Base-by-base conservation (phyloP, 2,888 invertebrate genomes). In the Tenthredo notha region DNA sequence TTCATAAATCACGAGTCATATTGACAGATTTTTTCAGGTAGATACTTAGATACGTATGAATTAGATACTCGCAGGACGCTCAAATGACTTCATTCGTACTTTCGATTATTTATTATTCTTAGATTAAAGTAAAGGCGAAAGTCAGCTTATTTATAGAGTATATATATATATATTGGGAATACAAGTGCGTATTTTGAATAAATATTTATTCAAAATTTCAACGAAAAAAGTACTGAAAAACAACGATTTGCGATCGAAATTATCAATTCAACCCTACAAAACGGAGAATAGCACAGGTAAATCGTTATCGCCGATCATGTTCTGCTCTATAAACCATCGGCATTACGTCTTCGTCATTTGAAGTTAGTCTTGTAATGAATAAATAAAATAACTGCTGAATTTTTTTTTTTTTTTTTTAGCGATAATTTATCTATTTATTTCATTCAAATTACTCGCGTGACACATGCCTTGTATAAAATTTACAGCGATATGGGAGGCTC, bases 401-500 rank as follows among this genome's bases (percentile, higher is more conserved):
- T 29, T 67, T 67, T 67, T 67, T 33, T 61, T 50, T 1, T n/a
- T 25, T 67, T 33, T 61, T 50, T 1, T n/a, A 12, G 7, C 61
- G 2, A 61, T 61, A 25, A 54, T 54, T 25, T 61, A 25, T 25
- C 10, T 37, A 12, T 67, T 67, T 15, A 12, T 33, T 67, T 12
- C 33, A 1, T 33, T 29, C 15, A 25, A 67, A 67, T 2, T 18
- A 25, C 61, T 21, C 37, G 40, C 2, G 12, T 21, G 6, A 25
- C 25, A 40, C 9, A 43, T 15, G 70, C 33, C 37, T n/a, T 7
- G 70, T 67, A 33, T 67, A 74, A 74, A 50, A 77, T 6, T 21
- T 37, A 10, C 58, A 61, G 37, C 54, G 61, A 78, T 61, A 78
- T 78, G 78, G 78, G 78, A n/a, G 78, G 78, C 78, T 78, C 37